Base-by-base conservation (phyloP, 2,797 vertebrate genomes). In the Vireo griseus region DNA sequence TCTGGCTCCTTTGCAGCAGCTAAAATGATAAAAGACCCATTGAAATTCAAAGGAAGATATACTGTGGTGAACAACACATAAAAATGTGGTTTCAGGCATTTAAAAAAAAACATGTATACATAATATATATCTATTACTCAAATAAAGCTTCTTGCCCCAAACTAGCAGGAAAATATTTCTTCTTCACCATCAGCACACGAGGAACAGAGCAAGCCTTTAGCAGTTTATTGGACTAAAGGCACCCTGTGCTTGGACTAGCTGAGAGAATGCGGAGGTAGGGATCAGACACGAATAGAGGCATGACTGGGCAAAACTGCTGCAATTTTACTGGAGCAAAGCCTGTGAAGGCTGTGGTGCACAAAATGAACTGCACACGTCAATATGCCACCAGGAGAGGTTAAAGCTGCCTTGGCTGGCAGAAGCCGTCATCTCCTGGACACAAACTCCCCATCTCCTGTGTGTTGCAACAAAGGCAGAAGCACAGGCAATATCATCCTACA, bases 321-420 rank as follows among this genome's bases (percentile, higher is more conserved):
- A 69, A 10, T 29, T 80, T 61, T 39, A 52, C 31, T 5, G 14
- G 16, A 62, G 35, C 42, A 76, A 68, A 80, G 47, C 52, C 63
- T n/a, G 18, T 8, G 25, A 83, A 48, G 52, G 37, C 42, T 48
- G 16, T 10, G n/a, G 52, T 8, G n/a, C 47, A 58, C 45, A 57
- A 51, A 81, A 81, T 11, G 1, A 80, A 63, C 2, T 33, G 25
- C 1, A 7, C 26, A 65, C 0, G 0, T 16, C 54, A 75, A 21
- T 5, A 54, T 1, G 0, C 45, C 11, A 26, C 11, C 45, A 75
- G 33, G 9, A 75, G 31, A 78, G 9, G 31, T 40, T 33, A 51
- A 26, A 85, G 57, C 39, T 61, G 37, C 50, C 37, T 29, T 24
- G 54, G 35, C 28, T 69, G 69, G 39, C 33, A 57, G 50, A 75